A percentile compares a stretch with the other conserved stretches of the same genome.
Evolutionary conservation across 2,888 invertebrate species (phyloP).

Genomic region (Stenoptilia bipunctidactyla): DNA sequence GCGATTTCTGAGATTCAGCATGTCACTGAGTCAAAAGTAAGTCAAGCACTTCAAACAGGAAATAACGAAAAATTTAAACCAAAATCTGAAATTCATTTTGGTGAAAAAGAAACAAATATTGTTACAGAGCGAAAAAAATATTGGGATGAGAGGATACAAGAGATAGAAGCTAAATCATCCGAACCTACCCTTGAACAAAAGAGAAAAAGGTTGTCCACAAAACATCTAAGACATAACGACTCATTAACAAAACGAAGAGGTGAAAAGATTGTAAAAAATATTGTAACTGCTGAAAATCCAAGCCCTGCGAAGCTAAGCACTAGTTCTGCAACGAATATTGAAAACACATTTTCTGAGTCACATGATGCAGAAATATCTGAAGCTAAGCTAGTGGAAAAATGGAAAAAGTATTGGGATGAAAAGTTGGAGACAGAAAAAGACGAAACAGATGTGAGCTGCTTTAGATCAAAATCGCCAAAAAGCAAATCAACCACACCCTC

Average conservation of each 20-base stretch:
- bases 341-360: constrained; percentile 9
- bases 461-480: constrained; percentile 21
- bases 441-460: constrained; percentile 18
- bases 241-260: constrained; percentile 55
- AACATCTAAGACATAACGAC: constrained; percentile 47
- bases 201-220: constrained; percentile 37
- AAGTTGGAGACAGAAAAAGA: constrained; percentile 37
- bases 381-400: constrained; percentile 43
- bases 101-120: constrained; percentile 39
- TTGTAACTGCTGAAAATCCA: constrained; percentile 28
- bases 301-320: constrained; percentile 12
- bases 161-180: constrained; percentile 50
- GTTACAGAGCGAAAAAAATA: constrained; percentile 61
- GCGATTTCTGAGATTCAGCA: constrained; percentile 69
- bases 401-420: constrained; percentile 58
- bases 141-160: constrained; percentile 61
- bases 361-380: constrained; percentile 19
- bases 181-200: constrained; percentile 36
- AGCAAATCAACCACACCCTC: background rate
- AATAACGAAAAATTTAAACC: constrained; percentile 10
- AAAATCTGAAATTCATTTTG: constrained; percentile 33
- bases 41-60: constrained; percentile 48
- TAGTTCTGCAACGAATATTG: constrained; percentile 17
- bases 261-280: constrained; percentile 51
- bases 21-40: constrained; percentile 65